These are phyloP conservation scores for Tenthredo scrophulariae DNA, from an alignment of 2,888 invertebrate species.

Conservation along the genomic window DNA sequence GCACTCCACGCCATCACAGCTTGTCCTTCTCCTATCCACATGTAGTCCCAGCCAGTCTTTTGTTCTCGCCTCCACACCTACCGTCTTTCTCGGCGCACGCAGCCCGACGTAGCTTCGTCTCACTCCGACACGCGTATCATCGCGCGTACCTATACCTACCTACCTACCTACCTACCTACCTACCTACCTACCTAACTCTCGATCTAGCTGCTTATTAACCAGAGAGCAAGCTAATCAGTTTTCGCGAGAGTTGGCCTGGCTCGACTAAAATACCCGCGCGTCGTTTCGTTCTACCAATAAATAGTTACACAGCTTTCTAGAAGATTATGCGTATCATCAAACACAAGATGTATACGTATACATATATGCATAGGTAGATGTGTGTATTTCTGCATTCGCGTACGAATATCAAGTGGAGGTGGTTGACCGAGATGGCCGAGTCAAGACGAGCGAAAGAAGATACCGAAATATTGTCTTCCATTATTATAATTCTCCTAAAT, in stretches of 20 bases:
- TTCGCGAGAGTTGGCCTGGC: constrained; percentile 49
- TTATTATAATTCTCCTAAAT: constrained; percentile 35
- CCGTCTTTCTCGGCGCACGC: constrained; percentile 38
- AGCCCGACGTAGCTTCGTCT: constrained; percentile 12
- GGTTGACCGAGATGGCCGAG: constrained; percentile 39
- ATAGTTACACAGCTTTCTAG: constrained; percentile 37
- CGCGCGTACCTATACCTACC: not conserved
- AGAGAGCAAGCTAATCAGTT: constrained; percentile 52
- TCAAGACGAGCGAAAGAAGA: constrained; percentile 29
- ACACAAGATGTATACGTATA: not conserved
- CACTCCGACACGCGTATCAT: constrained; percentile 34
- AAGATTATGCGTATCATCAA: constrained; percentile 31
- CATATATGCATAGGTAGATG: not conserved
- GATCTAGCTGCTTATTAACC: constrained; percentile 50
- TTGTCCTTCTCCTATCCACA: constrained; percentile 50
- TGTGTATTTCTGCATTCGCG: constrained; percentile 19
- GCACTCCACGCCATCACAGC: constrained; percentile 38
- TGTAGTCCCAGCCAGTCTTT: constrained; percentile 45
- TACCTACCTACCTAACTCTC: constrained; percentile 7
- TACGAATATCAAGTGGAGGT: constrained; percentile 45
- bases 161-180: not conserved
- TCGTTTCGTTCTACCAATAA: constrained; percentile 9
- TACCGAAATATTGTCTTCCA: constrained; percentile 26
- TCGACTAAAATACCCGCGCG: constrained; percentile 40
- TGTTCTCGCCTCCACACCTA: constrained; percentile 48